Evolutionary conservation across 2,113 vertebrate genomes (phyloP).

Genomic region (Naja naja): DNA sequence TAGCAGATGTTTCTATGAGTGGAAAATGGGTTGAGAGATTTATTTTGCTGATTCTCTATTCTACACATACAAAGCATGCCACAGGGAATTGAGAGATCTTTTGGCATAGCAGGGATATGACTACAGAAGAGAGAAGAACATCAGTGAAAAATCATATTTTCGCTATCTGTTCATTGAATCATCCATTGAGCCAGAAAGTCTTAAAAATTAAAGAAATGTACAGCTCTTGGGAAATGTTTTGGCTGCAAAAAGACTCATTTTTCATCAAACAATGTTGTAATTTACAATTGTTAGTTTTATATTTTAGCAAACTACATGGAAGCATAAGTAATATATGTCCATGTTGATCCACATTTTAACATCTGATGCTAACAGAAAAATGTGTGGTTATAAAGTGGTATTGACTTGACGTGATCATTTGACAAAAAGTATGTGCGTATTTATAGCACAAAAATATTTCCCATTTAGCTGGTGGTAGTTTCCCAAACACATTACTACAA

Average conservation of each 20-base stretch:
- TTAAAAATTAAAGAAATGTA: background rate
- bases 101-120: background rate
- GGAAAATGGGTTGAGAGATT: background rate
- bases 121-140: background rate
- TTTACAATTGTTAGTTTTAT: background rate
- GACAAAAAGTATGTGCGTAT: background rate
- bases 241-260: background rate
- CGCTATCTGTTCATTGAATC: background rate
- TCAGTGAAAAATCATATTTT: background rate
- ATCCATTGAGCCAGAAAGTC: background rate
- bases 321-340: background rate
- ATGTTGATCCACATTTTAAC: background rate
- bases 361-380: background rate
- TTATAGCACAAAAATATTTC: background rate
- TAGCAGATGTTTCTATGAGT: background rate
- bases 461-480: background rate
- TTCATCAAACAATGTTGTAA: background rate
- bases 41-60: background rate
- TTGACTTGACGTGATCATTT: background rate
- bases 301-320: background rate
- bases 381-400: background rate
- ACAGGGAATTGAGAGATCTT: background rate
- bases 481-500: background rate
- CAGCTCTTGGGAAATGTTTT: background rate
- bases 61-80: background rate